Base-by-base conservation (phyloP, 2,797 vertebrate genomes). In the Sebastes melanostomus region DNA sequence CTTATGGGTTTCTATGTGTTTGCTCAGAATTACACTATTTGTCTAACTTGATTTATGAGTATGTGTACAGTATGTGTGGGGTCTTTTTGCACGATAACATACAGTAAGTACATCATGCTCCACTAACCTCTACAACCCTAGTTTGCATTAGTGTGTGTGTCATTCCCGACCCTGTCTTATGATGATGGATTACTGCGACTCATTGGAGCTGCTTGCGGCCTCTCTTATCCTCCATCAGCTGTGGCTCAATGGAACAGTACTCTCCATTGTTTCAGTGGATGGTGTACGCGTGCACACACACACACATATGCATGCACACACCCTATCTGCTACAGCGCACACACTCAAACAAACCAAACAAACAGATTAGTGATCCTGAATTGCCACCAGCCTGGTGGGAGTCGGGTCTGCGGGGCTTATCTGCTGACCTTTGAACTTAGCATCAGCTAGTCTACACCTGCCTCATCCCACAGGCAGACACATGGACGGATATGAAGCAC, bases 131-230 rank as follows among this genome's bases (percentile, higher is more conserved):
- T 67, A 30, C 72, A 77, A 27, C 66, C 38, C 6, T 68, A 29
- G 30, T 81, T 24, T 79, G 50, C 60, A 30, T 74, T 42, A 42
- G 59, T 66, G 62, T 80, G 67, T 84, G 84, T 86, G 86, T 89
- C 77, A 78, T 81, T 86, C 78, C 76, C 36, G 36, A 74, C 79
- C 72, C 81, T 69, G 92, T 91, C 84, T 91, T 89, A 89, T 92
- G 92, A 93, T 91, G 92, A 90, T 90, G 92, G 93, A 94, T 95
- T 95, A 93, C 81, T 61, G 73, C 67, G 85, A 85, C 78, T 90
- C 86, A 66, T 72, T 90, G 84, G 82, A 84, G 75, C 91, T 85
- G 87, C 86, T 83, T 81, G 86, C 89, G 81, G 78, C 89, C 79
- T 85, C 82, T 72, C 89, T 91, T 92, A 93, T 92, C 91, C 90